Evolutionary conservation across 2,888 invertebrate species (phyloP).

Genomic region (Thysanoteuthis rhombus): DNA sequence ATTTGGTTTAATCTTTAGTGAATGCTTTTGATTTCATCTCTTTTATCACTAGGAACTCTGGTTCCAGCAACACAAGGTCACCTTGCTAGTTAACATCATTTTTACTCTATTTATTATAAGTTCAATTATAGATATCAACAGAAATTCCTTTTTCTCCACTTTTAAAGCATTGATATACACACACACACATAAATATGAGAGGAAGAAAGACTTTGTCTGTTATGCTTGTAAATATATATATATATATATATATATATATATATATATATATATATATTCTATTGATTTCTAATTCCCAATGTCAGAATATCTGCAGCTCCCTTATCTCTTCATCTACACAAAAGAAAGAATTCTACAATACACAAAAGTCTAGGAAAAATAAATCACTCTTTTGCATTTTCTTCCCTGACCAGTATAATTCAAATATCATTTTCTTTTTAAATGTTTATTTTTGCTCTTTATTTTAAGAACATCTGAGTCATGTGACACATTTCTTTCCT

Average conservation of each 20-base stretch:
- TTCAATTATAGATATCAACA: too few relatives aligned
- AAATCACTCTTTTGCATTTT: background rate
- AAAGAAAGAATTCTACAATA: background rate
- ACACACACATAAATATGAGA: background rate
- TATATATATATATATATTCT: background rate
- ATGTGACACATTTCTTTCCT: background rate
- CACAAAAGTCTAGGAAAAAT: background rate
- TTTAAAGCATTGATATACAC: too few relatives aligned
- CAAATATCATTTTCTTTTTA: background rate
- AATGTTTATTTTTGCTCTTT: background rate
- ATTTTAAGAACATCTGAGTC: slow-evolving; percentile 12
- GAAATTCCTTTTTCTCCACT: too few relatives aligned
- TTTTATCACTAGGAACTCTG: too few relatives aligned
- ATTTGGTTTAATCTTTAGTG: too few relatives aligned
- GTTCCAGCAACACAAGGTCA: too few relatives aligned
- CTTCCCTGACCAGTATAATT: background rate
- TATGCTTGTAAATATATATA: too few relatives aligned
- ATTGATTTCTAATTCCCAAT: background rate
- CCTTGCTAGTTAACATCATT: too few relatives aligned
- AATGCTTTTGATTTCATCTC: too few relatives aligned
- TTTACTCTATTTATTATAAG: too few relatives aligned
- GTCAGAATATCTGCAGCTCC: background rate
- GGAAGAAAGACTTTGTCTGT: background rate
- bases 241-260: too few relatives aligned
- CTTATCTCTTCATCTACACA: background rate